Base-by-base conservation (phyloP, 2,888 invertebrate species). In the Masnerella sp. region DNA sequence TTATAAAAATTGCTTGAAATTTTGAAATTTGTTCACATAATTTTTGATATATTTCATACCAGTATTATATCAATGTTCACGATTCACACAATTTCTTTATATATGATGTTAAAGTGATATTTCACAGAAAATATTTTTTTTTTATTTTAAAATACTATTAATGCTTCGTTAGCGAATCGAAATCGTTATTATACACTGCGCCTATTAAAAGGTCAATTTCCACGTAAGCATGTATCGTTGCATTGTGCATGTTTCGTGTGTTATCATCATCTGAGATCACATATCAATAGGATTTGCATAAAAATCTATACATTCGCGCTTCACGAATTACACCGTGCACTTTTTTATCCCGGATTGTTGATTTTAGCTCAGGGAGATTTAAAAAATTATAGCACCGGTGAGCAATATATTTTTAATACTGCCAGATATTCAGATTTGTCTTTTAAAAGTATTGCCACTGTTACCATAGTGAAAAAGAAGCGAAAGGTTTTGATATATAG, bases 201-300 rank as follows among this genome's bases (percentile, higher is more conserved):
- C 30, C 59, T 52, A 54, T 70, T 65, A 61, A 69, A 70, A 70
- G 74, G 61, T 61, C 65, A 69, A 67, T 70, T 74, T 70, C 61
- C 32, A 69, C 69, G 64, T 74, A 65, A 65, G 74, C 74, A 65
- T 59, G 59, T 54, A 74, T 68, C 62, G 74, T 54, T 56, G 52
- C 62, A 68, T 38, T 52, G 64, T 69, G 52, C 69, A 69, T 74
- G 74, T 65, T 72, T 70, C 74, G 74, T 74, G 74, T 74, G 70
- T 65, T 74, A 74, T 74, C 74, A 74, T 72, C 75, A 78, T 68
- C 76, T 78, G 80, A 81, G 80, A 86, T 86, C 84, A 82, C 82
- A 80, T 85, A 86, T 85, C 86, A 85, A 83, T 84, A 76, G 79
- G 83, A 86, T 86, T 86, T 85, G 84, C 86, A 86, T 86, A 86